A percentile compares a stretch with the other conserved stretches of the same genome.
Evolutionary conservation across 2,797 vertebrate genomes (phyloP).

Genomic region (Threskiornis aethiopicus): DNA sequence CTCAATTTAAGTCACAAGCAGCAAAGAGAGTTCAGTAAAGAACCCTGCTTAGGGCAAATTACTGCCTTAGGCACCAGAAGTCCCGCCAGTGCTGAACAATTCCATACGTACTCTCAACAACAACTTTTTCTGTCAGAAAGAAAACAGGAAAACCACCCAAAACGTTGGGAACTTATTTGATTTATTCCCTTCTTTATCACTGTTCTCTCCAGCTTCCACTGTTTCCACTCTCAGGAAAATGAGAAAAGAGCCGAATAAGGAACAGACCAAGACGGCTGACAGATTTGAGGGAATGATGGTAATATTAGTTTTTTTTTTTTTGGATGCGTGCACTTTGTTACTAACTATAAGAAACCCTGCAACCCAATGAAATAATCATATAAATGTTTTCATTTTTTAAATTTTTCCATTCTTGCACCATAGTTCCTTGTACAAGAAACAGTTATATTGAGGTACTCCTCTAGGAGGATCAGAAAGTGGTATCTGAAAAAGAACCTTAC

Average conservation of each 20-base stretch:
- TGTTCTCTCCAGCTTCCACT: not conserved
- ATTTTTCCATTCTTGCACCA: not conserved
- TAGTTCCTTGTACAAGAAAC: not conserved
- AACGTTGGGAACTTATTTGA: not conserved
- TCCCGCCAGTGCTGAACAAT: not conserved
- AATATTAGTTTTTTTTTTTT: not conserved
- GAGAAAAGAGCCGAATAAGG: not conserved
- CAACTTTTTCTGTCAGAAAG: not conserved
- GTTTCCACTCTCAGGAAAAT: not conserved
- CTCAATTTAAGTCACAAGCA: not conserved
- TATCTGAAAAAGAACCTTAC: conserved; percentile 68
- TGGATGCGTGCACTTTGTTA: accelerated
- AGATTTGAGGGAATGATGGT: not conserved
- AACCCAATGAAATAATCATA: not conserved
- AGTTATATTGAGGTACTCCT: not conserved
- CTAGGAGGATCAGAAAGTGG: not conserved
- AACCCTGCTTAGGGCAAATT: not conserved
- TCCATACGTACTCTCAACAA: not conserved
- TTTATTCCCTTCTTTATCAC: not conserved
- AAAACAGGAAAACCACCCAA: not conserved
- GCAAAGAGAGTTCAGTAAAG: not conserved
- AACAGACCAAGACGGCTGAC: not conserved
- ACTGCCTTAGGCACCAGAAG: not conserved
- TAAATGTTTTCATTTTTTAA: not conserved
- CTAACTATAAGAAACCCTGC: not conserved